Evolutionary conservation across 2,113 vertebrate species (phyloP), one percentile per base, ranked within the genome.

Genomic region (Sminthopsis crassicaudata): DNA sequence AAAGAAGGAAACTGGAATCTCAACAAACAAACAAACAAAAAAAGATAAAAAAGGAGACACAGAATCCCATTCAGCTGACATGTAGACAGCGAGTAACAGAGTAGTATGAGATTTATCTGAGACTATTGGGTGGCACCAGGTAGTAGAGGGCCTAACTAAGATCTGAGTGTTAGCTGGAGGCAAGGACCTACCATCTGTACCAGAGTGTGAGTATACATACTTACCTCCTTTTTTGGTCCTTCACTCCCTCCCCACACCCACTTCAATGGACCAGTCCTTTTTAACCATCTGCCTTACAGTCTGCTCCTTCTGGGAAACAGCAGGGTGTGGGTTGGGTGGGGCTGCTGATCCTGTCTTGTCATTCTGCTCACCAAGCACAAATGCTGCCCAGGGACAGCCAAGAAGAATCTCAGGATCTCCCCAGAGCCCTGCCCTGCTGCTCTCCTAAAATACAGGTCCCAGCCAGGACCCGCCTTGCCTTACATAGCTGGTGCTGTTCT

Each of bases 301-400:
- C 89, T 27, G 46, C 46, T 30, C 89, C 9, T 90, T 90, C 48
- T 51, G 89, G 89, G 46, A 90, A 90, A 90, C 14, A 30, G 46
- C 89, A 90, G 89, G 89, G 89, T 90, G 89, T 50, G 89, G 89
- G 3, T 5, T 11, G 89, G 89, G 89, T 48, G 89, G 27, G 89
- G 25, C 46, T 90, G 46, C 46, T 90, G 26, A 90, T 50, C 46
- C 46, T 51, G 89, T 11, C 89, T 51, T 27, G 24, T 30, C 48
- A 50, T 90, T 90, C 46, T 90, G 89, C 89, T 48, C 89, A 90
- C 25, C 89, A 27, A 90, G 89, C 89, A 51, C 89, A 90, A 90
- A 90, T 30, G 25, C 89, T 51, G 89, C 46, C 89, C 46, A 26
- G 89, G 24, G 89, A 50, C 46, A 90, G 48, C 89, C 25, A 1